Conservation (phyloP, 2,797 vertebrate genomes). For the Gadopsis marmoratus region DNA sequence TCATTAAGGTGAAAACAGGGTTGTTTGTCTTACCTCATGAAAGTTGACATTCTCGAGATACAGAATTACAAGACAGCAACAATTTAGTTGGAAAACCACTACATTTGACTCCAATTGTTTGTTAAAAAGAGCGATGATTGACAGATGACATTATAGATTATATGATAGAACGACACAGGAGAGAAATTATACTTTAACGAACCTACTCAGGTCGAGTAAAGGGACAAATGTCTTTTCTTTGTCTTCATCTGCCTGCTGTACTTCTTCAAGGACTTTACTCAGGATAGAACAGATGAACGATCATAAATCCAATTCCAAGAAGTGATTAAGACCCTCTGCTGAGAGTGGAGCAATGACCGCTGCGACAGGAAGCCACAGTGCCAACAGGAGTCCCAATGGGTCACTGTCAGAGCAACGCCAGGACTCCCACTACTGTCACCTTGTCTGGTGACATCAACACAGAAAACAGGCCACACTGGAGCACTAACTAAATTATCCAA, state of each 20-base stretch:
- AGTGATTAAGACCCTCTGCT: conserved; percentile 53
- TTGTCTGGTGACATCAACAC: conserved; percentile 53
- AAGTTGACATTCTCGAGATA: background rate
- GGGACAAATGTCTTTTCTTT: conserved; percentile 23
- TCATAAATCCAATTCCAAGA: conserved; percentile 51
- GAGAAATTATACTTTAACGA: background rate
- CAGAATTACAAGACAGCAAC: background rate
- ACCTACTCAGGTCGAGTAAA: conserved; percentile 6
- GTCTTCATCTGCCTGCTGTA: conserved; percentile 36
- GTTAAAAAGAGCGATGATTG: background rate
- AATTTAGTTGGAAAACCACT: background rate
- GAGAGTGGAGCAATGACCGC: conserved; percentile 35
- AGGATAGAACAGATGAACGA: conserved; percentile 34
- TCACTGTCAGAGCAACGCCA: conserved; percentile 37
- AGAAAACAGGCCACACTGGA: conserved; percentile 57
- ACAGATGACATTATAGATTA: background rate
- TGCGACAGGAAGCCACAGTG: conserved; percentile 42
- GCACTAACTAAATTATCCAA: conserved; percentile 59
- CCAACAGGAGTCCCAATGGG: conserved; percentile 34
- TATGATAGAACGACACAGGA: conserved; percentile 4
- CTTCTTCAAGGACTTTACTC: conserved; percentile 45
- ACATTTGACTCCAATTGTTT: background rate
- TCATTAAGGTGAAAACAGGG: background rate
- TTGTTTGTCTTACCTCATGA: background rate
- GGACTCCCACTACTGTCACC: conserved; percentile 32